Evolutionary conservation across 2,888 invertebrate species (phyloP), one percentile per base, ranked within the genome.

Genomic region (Stenichneumon culpator): DNA sequence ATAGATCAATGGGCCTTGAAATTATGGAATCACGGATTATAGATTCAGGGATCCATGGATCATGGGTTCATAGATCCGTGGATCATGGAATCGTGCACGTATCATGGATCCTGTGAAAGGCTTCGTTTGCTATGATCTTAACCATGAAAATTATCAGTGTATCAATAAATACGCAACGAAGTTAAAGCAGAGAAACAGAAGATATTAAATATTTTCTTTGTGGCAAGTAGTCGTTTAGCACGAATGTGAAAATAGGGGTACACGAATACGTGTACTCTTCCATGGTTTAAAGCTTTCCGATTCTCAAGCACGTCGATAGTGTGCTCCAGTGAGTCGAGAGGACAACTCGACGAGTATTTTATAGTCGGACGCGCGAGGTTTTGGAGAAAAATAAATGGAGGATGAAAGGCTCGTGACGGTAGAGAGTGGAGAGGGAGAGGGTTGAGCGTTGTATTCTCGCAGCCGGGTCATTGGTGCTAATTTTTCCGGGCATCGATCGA

Each of bases 401-500:
- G 28, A 50, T 79, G 36, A 79, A 79, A 79, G 73, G 54, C 57
- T 73, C 73, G 73, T 28, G 73, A 73, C 65, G 79, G 52, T 72
- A n/a, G 28, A 50, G 44, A 28, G 74, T 52, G 36, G 25, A 6
- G 36, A 32, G 19, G 44, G 72, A 16, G 9, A 44, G 65, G 19
- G 72, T 63, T 70, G 69, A 73, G 54, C 52, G 44, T 57, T 78
- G 73, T 60, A 74, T 78, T 78, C 73, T 80, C 77, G 73, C 57
- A 74, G 84, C 54, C 74, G 47, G 81, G 81, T 82, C 81, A 82
- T 84, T 84, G 69, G 84, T 69, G 78, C 65, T 84, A 82, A 84
- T 82, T 84, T 84, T 79, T 79, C 70, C 74, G 74, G 70, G 65
- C 84, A 82, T 79, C 84, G 84, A 84, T 84, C 82, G 84, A 82